Percentiles rank a stretch among this genome's conserved stretches.
Evolutionary conservation across 2,113 vertebrate species (phyloP).

Genomic region (Cyrtonyx montezumae): DNA sequence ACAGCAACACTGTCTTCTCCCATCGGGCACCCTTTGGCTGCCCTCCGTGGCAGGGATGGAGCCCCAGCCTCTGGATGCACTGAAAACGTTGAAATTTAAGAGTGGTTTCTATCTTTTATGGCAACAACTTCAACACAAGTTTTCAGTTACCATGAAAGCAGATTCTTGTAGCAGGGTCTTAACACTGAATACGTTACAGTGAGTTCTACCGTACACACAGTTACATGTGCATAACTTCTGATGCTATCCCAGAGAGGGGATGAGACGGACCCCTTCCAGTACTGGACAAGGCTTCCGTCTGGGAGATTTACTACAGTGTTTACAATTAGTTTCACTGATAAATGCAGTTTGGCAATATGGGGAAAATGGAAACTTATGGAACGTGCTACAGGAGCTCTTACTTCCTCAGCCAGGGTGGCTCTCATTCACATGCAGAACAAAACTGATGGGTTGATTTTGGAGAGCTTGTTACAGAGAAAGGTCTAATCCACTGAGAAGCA

Average conservation of each 20-base stretch:
- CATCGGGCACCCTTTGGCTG: fast-evolving
- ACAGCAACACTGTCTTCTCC: neutral
- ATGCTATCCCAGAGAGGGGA: neutral
- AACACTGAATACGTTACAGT: neutral
- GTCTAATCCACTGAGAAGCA: neutral
- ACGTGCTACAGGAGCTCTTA: neutral
- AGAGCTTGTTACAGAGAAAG: neutral
- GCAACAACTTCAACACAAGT: neutral
- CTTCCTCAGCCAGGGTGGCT: neutral
- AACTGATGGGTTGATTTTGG: neutral
- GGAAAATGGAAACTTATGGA: neutral
- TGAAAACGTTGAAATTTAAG: neutral
- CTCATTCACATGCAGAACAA: neutral
- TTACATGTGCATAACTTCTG: neutral
- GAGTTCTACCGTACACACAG: neutral
- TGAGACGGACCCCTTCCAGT: neutral
- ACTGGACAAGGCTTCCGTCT: neutral
- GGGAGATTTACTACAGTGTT: neutral
- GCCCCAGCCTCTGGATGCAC: neutral
- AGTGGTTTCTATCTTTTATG: neutral
- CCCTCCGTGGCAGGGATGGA: neutral
- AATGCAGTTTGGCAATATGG: neutral
- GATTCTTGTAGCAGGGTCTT: neutral
- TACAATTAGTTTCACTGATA: neutral
- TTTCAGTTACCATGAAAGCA: neutral